Evolutionary conservation across 2,797 vertebrate genomes (phyloP), one percentile per base, ranked within the genome.

Genomic region (Muraenolepis orangiensis): DNA sequence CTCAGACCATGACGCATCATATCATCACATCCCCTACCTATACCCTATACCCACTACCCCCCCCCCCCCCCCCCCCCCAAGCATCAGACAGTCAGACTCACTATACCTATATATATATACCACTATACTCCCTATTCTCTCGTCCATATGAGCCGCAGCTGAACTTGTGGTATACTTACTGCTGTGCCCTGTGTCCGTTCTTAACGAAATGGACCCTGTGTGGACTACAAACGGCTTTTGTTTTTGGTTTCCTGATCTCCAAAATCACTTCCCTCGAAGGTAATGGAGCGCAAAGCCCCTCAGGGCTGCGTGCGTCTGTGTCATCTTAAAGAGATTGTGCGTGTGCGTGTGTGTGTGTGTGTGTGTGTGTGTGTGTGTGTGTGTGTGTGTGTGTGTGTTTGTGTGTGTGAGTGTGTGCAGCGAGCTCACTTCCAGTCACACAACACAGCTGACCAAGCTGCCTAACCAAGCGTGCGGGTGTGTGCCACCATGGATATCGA

Each of bases 391-490:
- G 57, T 64, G 57, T 64, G 57, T 64, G 57, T 64, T n/a, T 64
- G 18, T 31, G 13, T 71, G 28, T 69, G 78, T 82, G 75, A 71
- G 82, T 78, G 70, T 72, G 6, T 38, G 42, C 79, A 75, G 77
- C 8, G 32, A 84, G 82, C 69, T 32, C 31, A 72, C 79, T 75
- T 85, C 77, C 77, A 86, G 80, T 88, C 86, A 86, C 14, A 80
- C 84, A 83, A 86, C 82, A 71, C 81, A 86, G 86, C 87, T 91
- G 91, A 91, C 89, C 92, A 88, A 86, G 80, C 85, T 89, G 85
- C 85, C 87, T 88, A 92, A 91, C 89, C 85, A 91, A 83, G 88
- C 90, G 81, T 90, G 91, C 40, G 79, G 82, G 80, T 79, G n/a
- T 61, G 79, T 81, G 88, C 82, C 77, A 81, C 79, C 72, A 20